These are phyloP conservation scores for Oscheius sp. DNA, from an alignment of 2,888 invertebrate species.

Conservation along the genomic window DNA sequence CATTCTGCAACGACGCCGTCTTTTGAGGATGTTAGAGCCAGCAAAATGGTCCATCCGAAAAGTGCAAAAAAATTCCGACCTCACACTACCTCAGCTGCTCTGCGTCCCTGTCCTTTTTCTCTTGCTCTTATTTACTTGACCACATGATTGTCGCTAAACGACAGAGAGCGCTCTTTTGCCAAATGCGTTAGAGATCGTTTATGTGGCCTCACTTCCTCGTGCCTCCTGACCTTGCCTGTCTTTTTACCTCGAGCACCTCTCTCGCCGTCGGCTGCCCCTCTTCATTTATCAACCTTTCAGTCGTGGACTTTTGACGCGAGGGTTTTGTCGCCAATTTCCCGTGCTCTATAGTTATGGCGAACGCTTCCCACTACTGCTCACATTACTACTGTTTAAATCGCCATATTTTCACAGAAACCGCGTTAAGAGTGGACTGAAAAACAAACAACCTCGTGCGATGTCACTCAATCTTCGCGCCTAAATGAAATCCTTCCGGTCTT, in stretches of 20 bases:
- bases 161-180: conserved; percentile 20
- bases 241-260: background rate
- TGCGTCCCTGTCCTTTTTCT: conserved; percentile 23
- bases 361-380: too few relatives aligned
- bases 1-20: too few relatives aligned
- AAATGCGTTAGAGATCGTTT: conserved; percentile 7
- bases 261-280: background rate
- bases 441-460: conserved; percentile 16
- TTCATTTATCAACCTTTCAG: background rate
- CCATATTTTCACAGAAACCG: conserved; percentile 12
- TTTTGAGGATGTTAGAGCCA: background rate
- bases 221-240: conserved; percentile 3
- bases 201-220: background rate
- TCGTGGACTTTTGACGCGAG: background rate
- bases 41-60: background rate
- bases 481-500: background rate
- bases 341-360: background rate
- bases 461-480: conserved; percentile 15
- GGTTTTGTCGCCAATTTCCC: background rate
- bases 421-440: background rate
- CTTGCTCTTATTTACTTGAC: conserved; percentile 28
- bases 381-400: background rate
- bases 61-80: background rate
- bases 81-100: conserved; percentile 4
- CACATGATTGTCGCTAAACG: conserved; percentile 30